Base-by-base conservation (phyloP, 1,140 invertebrate species). In the Drosophila pseudoananassae region DNA sequence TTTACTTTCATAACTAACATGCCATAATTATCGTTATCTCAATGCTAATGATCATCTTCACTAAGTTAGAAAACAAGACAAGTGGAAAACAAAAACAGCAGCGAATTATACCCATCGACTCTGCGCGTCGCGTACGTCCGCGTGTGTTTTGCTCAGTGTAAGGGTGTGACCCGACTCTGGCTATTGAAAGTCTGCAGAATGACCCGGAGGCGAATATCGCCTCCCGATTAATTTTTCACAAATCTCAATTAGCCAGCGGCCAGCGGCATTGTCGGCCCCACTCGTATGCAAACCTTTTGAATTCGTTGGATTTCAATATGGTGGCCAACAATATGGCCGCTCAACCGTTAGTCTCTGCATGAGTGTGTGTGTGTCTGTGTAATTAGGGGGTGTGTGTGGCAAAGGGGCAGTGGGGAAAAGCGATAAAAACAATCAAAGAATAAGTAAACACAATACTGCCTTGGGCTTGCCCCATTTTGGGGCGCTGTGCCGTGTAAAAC, bases 1-100 rank as follows among this genome's bases (percentile, higher is more conserved):
- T 66, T 45, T 75, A 57, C 40, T 75, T 76, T 87, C 83, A 87
- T 87, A 87, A 87, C 83, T 87, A 87, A 87, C 83, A 89, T 89
- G 84, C 76, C 84, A 84, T 89, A 79, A 76, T 76, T 71, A 88
- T 78, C 76, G 73, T 69, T 79, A 63, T 79, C 60, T 70, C 78
- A 87, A 81, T 87, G 68, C 65, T 78, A 76, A 84, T 88, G 73
- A 84, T 90, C 76, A 66, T 83, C 50, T 46, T 78, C 50, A 78
- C 74, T 77, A 78, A 78, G 69, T 71, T 72, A 66, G 64, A 71
- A 82, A 76, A 79, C 78, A 82, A 64, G 54, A 79, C 68, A 74
- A 76, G 40, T 79, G 69, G 68, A 78, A 56, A 70, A 70, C 51
- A 47, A 88, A 88, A 88, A 75, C 76, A 71, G 78, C 82, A 80